These are phyloP conservation scores for Troides helena DNA, from an alignment of 2,888 invertebrate genomes.

Conservation along the genomic window DNA sequence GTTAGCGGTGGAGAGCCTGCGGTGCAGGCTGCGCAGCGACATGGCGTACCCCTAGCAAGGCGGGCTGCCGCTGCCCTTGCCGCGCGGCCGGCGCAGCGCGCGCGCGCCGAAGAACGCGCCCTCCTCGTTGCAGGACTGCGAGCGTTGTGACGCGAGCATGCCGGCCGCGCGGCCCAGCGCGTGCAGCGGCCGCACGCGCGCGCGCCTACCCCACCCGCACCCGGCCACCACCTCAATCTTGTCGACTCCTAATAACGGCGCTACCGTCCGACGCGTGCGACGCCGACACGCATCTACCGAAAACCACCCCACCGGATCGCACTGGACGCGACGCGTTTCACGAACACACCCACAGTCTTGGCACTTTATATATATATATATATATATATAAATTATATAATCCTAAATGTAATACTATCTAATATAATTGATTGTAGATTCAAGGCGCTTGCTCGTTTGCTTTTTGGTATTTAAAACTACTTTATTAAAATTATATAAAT, in stretches of 20 bases:
- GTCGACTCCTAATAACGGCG: constrained; percentile 43
- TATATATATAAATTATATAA: constrained; percentile 2
- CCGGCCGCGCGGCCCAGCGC: constrained; percentile 73
- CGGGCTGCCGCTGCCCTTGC: constrained; percentile 80
- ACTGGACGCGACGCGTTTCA: constrained; percentile 31
- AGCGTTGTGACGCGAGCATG: constrained; percentile 77
- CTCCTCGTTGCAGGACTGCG: constrained; percentile 79
- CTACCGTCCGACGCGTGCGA: constrained; percentile 23
- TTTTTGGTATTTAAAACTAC: constrained; percentile 41
- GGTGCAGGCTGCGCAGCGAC: constrained; percentile 83
- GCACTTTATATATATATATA: constrained; percentile 54
- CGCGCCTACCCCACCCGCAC: constrained; percentile 77
- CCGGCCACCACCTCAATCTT: constrained; percentile 78
- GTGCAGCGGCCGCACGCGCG: constrained; percentile 77
- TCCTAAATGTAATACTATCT: constrained; percentile 17
- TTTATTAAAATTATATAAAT: constrained; percentile 42
- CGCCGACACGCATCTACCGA: constrained; percentile 32
- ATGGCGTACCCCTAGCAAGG: constrained; percentile 83
- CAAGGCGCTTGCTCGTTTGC: constrained; percentile 72
- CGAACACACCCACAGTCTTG: constrained; percentile 39
- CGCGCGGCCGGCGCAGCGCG: constrained; percentile 80
- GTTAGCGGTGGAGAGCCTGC: constrained; percentile 81
- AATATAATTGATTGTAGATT: constrained; percentile 55
- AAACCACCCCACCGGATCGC: neutral
- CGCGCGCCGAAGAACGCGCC: constrained; percentile 79